These are phyloP conservation scores for Poeciliopsis occidentalis DNA, from an alignment of 2,113 vertebrate genomes.

Conservation along the genomic window DNA sequence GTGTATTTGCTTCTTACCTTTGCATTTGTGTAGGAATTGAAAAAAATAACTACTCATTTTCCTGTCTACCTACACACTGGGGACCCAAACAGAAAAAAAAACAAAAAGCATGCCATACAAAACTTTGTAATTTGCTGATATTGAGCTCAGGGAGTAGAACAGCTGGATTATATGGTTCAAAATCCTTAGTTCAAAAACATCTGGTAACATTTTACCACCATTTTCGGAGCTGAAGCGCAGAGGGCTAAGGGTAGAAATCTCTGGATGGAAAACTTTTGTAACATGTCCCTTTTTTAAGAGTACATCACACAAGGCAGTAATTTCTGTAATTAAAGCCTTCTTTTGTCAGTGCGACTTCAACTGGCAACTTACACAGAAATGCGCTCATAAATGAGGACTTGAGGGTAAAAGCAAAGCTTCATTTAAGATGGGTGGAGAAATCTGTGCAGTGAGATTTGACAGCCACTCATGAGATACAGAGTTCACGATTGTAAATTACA, in stretches of 20 bases:
- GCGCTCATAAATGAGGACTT: conserved; percentile 41
- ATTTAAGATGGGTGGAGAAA: conserved; percentile 47
- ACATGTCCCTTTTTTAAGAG: conserved; percentile 32
- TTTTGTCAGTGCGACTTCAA: conserved; percentile 22
- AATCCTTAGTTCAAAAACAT: neutral
- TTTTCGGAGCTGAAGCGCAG: neutral
- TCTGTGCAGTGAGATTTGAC: conserved; percentile 33
- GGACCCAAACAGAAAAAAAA: no score
- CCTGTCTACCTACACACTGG: no score
- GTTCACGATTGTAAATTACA: conserved; percentile 12
- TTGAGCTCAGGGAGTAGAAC: neutral
- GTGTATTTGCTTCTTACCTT: no score
- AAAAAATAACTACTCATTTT: no score
- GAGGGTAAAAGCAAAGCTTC: conserved; percentile 44
- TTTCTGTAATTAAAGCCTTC: conserved; percentile 67
- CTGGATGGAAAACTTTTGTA: conserved; percentile 28
- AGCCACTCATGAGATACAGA: conserved; percentile 33
- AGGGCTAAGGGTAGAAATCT: neutral
- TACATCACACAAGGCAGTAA: conserved; percentile 47
- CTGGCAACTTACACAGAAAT: conserved; percentile 35
- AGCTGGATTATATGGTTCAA: neutral
- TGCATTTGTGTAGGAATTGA: no score
- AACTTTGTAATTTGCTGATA: no score
- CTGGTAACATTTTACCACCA: neutral
- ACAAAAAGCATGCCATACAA: no score